Evolutionary conservation across 2,888 invertebrate species (phyloP).

Genomic region (Troides helena): DNA sequence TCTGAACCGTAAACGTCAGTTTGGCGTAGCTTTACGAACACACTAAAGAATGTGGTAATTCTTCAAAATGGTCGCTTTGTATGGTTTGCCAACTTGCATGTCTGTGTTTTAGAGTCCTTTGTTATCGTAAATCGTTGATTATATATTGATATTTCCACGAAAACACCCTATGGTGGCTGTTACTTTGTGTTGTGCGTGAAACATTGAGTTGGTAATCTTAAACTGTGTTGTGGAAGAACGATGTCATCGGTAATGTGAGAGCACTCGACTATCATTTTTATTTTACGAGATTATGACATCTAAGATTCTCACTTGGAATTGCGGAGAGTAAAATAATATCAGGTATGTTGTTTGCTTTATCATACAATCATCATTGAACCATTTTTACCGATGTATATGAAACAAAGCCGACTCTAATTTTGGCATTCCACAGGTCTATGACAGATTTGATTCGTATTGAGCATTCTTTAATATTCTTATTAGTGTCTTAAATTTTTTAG

Average conservation of each 20-base stretch:
- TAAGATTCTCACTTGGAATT: conserved; percentile 57
- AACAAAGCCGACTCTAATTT: conserved; percentile 73
- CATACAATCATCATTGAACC: conserved; percentile 32
- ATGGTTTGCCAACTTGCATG: conserved; percentile 82
- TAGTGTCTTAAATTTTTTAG: conserved; percentile 14
- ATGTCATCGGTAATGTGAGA: conserved; percentile 80
- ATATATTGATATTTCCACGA: conserved; percentile 48
- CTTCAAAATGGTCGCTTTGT: conserved; percentile 86
- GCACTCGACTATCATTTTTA: conserved; percentile 68
- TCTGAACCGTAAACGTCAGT: conserved; percentile 49
- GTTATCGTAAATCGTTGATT: conserved; percentile 67
- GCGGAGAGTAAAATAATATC: conserved; percentile 56
- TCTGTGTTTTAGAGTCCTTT: conserved; percentile 78
- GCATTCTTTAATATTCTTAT: conserved; percentile 41
- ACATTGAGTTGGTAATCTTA: conserved; percentile 45
- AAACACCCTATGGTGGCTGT: conserved; percentile 46
- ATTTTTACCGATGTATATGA: conserved; percentile 37
- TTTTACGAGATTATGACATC: conserved; percentile 71
- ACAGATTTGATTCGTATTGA: conserved; percentile 59
- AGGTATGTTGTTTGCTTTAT: conserved; percentile 53
- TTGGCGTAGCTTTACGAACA: conserved; percentile 60
- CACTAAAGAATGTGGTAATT: conserved; percentile 85
- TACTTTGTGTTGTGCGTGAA: conserved; percentile 45
- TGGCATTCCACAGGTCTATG: conserved; percentile 73
- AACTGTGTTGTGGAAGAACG: conserved; percentile 61